Evolutionary conservation across 1,140 invertebrate species (phyloP).

Genomic region (Danaus melanippus): DNA sequence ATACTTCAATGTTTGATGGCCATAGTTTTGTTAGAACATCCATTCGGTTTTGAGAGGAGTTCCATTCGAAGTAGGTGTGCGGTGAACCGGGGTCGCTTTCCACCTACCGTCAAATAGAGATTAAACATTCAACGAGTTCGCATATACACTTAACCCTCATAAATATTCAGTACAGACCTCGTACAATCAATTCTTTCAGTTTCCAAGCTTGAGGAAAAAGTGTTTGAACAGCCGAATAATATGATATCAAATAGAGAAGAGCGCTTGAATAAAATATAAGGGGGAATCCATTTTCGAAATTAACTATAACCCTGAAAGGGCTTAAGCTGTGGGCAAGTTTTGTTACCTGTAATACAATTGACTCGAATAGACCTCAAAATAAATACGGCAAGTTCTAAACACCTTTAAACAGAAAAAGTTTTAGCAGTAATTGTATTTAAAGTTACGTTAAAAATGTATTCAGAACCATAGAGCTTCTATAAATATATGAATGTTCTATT

Average conservation of each 20-base stretch:
- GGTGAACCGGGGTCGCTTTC: constrained; percentile 29
- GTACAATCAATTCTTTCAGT: constrained; percentile 64
- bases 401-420: too few relatives aligned
- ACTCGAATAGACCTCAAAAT: too few relatives aligned
- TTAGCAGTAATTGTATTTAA: too few relatives aligned
- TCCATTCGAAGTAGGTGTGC: constrained; percentile 29
- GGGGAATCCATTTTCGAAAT: constrained; percentile 18
- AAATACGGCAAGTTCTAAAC: too few relatives aligned
- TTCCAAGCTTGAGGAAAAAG: constrained; percentile 46
- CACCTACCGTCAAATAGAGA: constrained; percentile 45
- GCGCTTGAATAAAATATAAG: constrained; percentile 50
- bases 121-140: constrained; percentile 68
- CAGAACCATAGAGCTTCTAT: too few relatives aligned
- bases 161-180: constrained; percentile 62
- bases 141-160: constrained; percentile 68
- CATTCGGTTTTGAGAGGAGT: constrained; percentile 18
- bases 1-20: too few relatives aligned
- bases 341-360: too few relatives aligned
- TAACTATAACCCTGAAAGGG: constrained; percentile 15
- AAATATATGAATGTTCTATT: too few relatives aligned
- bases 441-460: too few relatives aligned
- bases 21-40: too few relatives aligned
- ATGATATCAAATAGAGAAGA: constrained; percentile 53
- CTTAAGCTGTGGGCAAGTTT: too few relatives aligned
- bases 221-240: constrained; percentile 55